These are phyloP conservation scores for Hippocampus barbouri DNA, from an alignment of 2,113 vertebrate species.

Conservation along the genomic window DNA sequence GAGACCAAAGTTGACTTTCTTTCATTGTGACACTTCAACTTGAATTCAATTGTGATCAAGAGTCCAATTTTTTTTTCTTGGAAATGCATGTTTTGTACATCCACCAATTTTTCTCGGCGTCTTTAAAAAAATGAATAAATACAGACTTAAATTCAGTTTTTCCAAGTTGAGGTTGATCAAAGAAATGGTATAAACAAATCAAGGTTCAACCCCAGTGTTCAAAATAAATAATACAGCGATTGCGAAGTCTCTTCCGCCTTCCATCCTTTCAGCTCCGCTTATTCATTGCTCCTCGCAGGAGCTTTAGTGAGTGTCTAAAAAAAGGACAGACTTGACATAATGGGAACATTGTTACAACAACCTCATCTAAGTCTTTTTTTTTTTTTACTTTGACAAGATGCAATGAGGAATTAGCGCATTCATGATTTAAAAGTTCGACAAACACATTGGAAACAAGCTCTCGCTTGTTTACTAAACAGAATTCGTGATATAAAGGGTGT, in stretches of 20 bases:
- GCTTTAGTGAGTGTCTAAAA: slow-evolving; percentile 42
- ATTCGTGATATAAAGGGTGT: background rate
- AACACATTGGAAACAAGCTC: background rate
- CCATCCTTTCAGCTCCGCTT: slow-evolving; percentile 1
- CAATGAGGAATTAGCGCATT: background rate
- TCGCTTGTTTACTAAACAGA: background rate
- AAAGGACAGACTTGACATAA: slow-evolving; percentile 44
- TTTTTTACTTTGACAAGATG: background rate
- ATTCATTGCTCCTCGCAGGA: slow-evolving; percentile 38
- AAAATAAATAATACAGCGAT: slow-evolving; percentile 22
- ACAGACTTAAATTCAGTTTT: slow-evolving; percentile 8
- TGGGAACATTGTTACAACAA: slow-evolving; percentile 45
- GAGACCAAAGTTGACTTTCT: no score
- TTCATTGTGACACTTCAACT: no score
- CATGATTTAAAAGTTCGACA: background rate
- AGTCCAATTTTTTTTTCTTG: no score
- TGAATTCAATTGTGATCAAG: no score
- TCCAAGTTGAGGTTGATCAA: slow-evolving; percentile 23
- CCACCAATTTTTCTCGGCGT: no score
- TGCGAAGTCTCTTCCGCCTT: slow-evolving; percentile 8
- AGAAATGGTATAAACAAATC: slow-evolving; percentile 33
- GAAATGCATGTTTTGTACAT: no score
- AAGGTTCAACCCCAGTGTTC: slow-evolving; percentile 17
- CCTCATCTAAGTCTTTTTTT: slow-evolving; percentile 21
- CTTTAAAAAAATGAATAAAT: no score